Evolutionary conservation across 2,797 vertebrate genomes (phyloP), one percentile per base, ranked within the genome.

Genomic region (Sebastes itinus): DNA sequence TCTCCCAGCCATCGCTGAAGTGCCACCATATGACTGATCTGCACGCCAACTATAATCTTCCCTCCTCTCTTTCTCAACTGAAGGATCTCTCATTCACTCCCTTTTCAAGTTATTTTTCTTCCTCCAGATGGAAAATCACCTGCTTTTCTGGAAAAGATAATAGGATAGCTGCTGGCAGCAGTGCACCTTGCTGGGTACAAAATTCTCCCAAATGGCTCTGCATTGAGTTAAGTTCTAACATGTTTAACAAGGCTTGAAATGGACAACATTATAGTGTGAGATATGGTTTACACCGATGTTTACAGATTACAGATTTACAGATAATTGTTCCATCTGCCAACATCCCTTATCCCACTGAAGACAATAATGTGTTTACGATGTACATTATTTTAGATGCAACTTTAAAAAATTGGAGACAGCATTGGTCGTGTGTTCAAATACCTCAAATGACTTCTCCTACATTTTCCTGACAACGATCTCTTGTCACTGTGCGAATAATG

Each of bases 221-320:
- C 42, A 62, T n/a, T 56, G 35, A 49, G 69, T 72, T 68, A 75
- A 25, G 35, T 77, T 72, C 68, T 8, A 64, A 38, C 49, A 49
- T 65, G 76, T 49, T 85, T 65, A 84, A 75, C 74, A 33, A 63
- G 49, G 77, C 74, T 84, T 84, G 74, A 84, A 82, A 84, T 75
- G 64, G 66, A 77, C 73, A 69, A 18, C 23, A 14, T 70, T 25
- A 49, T 12, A 28, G 22, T n/a, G 28, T 58, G 75, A 75, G 62
- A 71, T 38, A 65, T 25, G 54, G 25, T 30, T 76, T 49, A 35
- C 25, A 69, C 4, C 12, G 0, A 28, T 69, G 64, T 72, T 64
- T 67, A 65, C 55, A 65, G 35, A 72, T 72, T 55, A 61, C 23
- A 63, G n/a, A 25, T 60, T 58, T 77, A 54, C n/a, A 65, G 25